These are phyloP conservation scores for Morelia viridis DNA, from an alignment of 2,797 vertebrate species.

Conservation along the genomic window DNA sequence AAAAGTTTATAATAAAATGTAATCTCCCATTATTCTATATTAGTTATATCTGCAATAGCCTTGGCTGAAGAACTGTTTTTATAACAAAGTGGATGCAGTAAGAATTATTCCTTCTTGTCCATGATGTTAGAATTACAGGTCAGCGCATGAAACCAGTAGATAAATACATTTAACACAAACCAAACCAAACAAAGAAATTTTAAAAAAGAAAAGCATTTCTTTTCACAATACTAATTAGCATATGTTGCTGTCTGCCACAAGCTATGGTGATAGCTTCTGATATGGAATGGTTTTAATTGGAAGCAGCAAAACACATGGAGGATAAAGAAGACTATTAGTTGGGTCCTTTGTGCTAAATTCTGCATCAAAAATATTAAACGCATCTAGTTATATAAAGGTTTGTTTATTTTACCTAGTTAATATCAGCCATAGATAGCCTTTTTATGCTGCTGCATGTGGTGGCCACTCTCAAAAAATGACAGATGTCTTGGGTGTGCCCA, in stretches of 20 bases:
- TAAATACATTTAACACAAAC: not conserved
- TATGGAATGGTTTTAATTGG: not conserved
- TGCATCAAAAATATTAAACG: not conserved
- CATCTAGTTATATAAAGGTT: not conserved
- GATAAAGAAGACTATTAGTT: not conserved
- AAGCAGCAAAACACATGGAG: not conserved
- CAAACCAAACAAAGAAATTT: not conserved
- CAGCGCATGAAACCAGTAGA: too few relatives aligned
- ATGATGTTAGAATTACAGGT: too few relatives aligned
- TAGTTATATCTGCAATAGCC: not conserved
- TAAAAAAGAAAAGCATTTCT: too few relatives aligned
- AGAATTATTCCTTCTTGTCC: not conserved
- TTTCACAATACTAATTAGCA: not conserved
- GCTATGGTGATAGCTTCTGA: too few relatives aligned
- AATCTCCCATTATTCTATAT: not conserved
- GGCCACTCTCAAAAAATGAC: not conserved
- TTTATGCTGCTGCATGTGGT: not conserved
- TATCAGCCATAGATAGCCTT: not conserved
- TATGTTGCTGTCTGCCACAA: not conserved
- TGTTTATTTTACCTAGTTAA: not conserved
- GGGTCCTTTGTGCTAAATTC: not conserved
- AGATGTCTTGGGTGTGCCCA: not conserved
- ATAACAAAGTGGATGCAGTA: not conserved
- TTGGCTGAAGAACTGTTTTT: not conserved
- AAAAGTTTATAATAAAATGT: not conserved